phyloP scores from a whole-genome alignment of 2,888 invertebrate genomes.

The Gymnosoma rotundatum region DNA sequence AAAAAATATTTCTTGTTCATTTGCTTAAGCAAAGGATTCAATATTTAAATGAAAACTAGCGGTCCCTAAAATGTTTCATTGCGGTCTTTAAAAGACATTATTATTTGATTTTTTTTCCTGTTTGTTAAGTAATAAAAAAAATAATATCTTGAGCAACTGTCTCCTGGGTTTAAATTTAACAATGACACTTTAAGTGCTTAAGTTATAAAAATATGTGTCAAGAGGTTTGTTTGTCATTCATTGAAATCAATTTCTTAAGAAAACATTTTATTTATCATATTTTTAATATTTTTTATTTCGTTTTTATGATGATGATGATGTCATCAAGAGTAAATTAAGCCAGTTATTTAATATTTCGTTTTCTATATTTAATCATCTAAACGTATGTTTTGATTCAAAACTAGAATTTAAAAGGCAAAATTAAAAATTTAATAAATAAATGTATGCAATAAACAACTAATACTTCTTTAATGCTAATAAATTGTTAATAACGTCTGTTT shows the following conservation, averaged over 20 bases:
- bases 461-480: too few relatives aligned
- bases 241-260: conserved; percentile 4
- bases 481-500: too few relatives aligned
- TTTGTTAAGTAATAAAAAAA: too few relatives aligned
- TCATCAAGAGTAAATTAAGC: conserved; percentile 48
- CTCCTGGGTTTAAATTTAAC: neutral
- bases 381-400: too few relatives aligned
- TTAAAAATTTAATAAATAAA: too few relatives aligned
- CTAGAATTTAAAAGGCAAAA: too few relatives aligned
- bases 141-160: neutral
- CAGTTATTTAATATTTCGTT: conserved; percentile 9
- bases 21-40: neutral
- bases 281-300: conserved; percentile 9
- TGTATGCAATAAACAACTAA: too few relatives aligned
- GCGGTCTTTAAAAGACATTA: neutral
- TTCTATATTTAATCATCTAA: neutral
- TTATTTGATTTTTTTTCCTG: too few relatives aligned
- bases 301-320: conserved; percentile 41
- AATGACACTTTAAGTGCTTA: neutral
- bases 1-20: too few relatives aligned
- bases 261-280: conserved; percentile 30
- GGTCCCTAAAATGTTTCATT: neutral
- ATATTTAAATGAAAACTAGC: neutral
- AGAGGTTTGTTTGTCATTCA: conserved; percentile 42
- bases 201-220: conserved; percentile 41